Evolutionary conservation across 2,113 vertebrate genomes (phyloP).

Genomic region (Lasiurus borealis): DNA sequence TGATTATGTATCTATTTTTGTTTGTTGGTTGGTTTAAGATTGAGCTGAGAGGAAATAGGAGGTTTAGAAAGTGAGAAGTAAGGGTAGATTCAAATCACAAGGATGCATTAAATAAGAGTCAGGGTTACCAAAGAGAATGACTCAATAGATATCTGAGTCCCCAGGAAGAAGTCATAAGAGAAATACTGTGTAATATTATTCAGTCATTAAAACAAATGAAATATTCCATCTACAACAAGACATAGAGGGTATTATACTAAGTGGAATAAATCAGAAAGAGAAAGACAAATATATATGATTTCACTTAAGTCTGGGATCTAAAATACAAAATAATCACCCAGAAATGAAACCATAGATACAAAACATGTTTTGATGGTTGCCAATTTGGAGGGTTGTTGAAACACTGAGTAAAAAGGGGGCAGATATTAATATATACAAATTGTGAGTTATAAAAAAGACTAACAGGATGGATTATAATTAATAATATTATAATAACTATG

Average conservation of each 20-base stretch:
- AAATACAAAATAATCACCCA: not conserved
- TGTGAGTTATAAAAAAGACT: not conserved
- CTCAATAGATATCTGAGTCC: not conserved
- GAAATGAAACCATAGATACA: not conserved
- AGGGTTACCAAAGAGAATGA: not conserved
- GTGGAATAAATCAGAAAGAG: not conserved
- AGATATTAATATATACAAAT: not conserved
- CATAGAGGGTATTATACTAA: not conserved
- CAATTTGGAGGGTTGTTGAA: not conserved
- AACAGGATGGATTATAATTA: not conserved
- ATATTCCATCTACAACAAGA: not conserved
- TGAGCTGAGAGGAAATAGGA: conserved; percentile 18
- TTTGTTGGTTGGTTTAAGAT: not conserved
- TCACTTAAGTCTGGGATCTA: not conserved
- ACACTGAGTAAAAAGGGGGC: not conserved
- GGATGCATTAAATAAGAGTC: not conserved
- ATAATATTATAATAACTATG: not conserved
- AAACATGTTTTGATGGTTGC: not conserved
- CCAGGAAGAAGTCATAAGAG: not conserved
- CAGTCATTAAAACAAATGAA: not conserved
- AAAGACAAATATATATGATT: not conserved
- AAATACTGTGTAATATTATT: not conserved
- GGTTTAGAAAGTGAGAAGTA: not conserved
- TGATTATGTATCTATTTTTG: not conserved
- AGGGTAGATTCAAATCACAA: not conserved